Conservation (phyloP, 2,113 vertebrate genomes). For the Bagarius yarrelli region DNA sequence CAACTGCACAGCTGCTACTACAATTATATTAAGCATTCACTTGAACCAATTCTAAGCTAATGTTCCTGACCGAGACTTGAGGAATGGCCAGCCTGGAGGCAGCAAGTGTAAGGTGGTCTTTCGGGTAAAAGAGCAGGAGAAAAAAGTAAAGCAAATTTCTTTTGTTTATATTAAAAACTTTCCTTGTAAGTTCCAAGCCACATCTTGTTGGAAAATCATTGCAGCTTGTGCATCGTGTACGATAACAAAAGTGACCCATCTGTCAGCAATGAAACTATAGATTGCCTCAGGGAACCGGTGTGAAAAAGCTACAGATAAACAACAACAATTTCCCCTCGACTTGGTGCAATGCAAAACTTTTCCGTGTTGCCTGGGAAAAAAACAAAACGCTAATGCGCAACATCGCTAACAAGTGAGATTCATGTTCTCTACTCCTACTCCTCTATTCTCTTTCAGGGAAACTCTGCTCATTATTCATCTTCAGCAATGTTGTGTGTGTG, state of each 20-base stretch:
- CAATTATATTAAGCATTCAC: not conserved
- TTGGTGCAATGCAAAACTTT: slow-evolving; percentile 52
- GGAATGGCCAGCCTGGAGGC: not conserved
- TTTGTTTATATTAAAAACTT: not conserved
- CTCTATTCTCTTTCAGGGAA: slow-evolving; percentile 14
- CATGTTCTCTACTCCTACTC: slow-evolving; percentile 34
- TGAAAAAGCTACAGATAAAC: not conserved
- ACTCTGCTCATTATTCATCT: slow-evolving; percentile 43
- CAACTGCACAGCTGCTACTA: not conserved
- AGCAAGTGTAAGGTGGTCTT: not conserved
- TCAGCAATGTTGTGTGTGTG: slow-evolving; percentile 1
- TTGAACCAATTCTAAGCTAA: not conserved
- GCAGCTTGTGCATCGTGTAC: not conserved
- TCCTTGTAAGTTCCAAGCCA: not conserved
- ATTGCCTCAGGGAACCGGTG: not conserved
- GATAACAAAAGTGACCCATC: not conserved
- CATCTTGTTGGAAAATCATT: not conserved
- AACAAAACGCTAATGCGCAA: slow-evolving; percentile 24
- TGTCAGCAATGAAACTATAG: not conserved
- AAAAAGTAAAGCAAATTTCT: not conserved
- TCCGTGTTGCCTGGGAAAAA: slow-evolving; percentile 7
- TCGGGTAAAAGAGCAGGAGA: not conserved
- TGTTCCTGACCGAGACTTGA: not conserved
- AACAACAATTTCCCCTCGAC: slow-evolving; percentile 15
- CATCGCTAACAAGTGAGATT: slow-evolving; percentile 13